Base-by-base conservation (phyloP, 2,113 vertebrate genomes). In the Leptobrachium leishanense region DNA sequence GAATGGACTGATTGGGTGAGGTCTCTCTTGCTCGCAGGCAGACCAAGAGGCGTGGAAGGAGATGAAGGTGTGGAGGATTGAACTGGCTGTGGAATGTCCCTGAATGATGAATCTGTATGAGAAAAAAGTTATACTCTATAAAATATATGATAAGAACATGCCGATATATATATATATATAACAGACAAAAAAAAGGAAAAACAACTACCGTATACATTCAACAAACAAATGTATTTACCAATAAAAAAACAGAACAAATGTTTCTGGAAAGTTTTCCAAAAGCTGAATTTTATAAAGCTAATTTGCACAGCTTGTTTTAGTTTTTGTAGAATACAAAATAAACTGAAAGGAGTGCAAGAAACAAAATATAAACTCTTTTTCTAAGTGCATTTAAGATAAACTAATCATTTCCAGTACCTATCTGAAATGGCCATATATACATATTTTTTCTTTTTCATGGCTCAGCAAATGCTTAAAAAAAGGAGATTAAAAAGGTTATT, bases 101-200 rank as follows among this genome's bases (percentile, higher is more conserved):
- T 93, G 68, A 95, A 91, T 1, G 92, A 92, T 79, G 94, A 94
- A 86, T 92, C 97, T 99, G 83, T 39, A 81, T 86, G 39, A 9
- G 15, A 57, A 50, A 6, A 66, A 13, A 75, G n/a, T n/a, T n/a
- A 6, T 4, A 40, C 2, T 20, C 20, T 66, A 41, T 8, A 12
- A 68, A 0, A 68, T 43, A 68, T 57, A 57, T 57, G 10, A 57
- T 53, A 40, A 54, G 20, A 3, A 59, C 50, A 10, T 71, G 68
- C 2, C 10, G 3, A 31, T 20, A 6, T 39, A 39, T 7, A 71
- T n/a, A 46, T 7, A n/a, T 10, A 71, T n/a, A n/a, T n/a, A 44
- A 71, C 15, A 50, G 15, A 71, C 43, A 10, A 53, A 44, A 6
- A 71, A 15, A 53, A 40, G 20, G 42, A 43, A 43, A 55, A 73